Conservation (phyloP, 1,140 invertebrate species). For the Meteorus sp. region DNA sequence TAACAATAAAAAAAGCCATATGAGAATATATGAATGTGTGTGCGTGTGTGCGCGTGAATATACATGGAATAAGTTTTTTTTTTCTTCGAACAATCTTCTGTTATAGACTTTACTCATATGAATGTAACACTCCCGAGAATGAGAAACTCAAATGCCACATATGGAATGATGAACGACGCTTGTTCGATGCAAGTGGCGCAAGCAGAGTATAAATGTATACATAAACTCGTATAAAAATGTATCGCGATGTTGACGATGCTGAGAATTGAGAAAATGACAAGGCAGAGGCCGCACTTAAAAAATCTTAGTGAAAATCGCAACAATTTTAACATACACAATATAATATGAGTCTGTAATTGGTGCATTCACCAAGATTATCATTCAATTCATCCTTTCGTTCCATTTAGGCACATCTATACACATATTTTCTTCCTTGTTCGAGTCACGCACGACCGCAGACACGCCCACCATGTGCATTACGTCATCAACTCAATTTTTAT, state of each 20-base stretch:
- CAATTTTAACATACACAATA: too few relatives aligned
- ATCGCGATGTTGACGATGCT: neutral
- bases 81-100: neutral
- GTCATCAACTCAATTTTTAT: neutral
- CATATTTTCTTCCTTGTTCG: neutral
- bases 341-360: too few relatives aligned
- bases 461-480: constrained; percentile 11
- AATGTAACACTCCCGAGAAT: neutral
- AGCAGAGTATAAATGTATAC: neutral
- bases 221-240: too few relatives aligned
- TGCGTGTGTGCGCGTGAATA: neutral
- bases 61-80: neutral
- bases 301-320: too few relatives aligned
- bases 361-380: neutral
- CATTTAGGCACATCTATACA: neutral
- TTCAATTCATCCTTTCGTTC: neutral
- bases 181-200: constrained; percentile 6
- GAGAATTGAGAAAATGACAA: neutral
- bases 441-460: constrained; percentile 10
- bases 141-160: constrained; percentile 3
- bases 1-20: constrained; percentile 50
- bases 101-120: neutral
- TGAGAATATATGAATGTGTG: neutral
- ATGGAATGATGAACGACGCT: constrained; percentile 11
- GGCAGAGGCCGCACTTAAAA: too few relatives aligned